A percentile compares a stretch with the other conserved stretches of the same genome.
phyloP scores from a whole-genome alignment of 35 echinoderm and acorn worm genomes.

The Nesometra sesokonis region DNA sequence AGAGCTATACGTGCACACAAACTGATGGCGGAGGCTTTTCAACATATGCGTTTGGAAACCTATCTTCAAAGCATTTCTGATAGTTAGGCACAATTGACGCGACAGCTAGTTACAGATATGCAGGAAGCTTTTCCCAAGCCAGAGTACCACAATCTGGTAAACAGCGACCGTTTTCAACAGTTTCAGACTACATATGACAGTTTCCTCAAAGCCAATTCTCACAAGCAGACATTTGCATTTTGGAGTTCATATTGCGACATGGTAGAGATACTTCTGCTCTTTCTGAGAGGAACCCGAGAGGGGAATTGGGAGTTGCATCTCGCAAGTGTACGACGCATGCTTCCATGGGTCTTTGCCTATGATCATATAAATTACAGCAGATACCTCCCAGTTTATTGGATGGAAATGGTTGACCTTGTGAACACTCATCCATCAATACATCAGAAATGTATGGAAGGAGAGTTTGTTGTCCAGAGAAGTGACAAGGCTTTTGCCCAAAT shows the following conservation, averaged over 20 bases:
- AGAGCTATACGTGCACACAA: constrained; percentile 61
- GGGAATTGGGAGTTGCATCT: constrained; percentile 46
- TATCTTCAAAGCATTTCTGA: too few species aligned
- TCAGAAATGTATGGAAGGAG: not conserved
- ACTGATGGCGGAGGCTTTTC: constrained; percentile 41
- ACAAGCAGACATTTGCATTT: too few species aligned
- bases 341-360: constrained; percentile 46
- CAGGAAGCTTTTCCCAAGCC: too few species aligned
- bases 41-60: too few species aligned
- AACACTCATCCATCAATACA: constrained; percentile 13
- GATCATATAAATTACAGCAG: constrained; percentile 40
- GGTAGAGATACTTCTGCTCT: constrained; percentile 18
- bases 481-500: constrained; percentile 24
- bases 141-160: too few species aligned
- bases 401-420: constrained; percentile 23
- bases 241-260: constrained; percentile 5
- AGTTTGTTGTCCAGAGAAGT: constrained; percentile 51
- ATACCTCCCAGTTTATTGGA: constrained; percentile 10
- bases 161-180: too few species aligned
- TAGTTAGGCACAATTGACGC: too few species aligned
- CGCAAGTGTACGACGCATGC: constrained; percentile 16
- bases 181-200: too few species aligned
- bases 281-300: constrained; percentile 44
- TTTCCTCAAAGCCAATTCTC: too few species aligned
- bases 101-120: too few species aligned